These are phyloP conservation scores for Brachypalpus laphriformis DNA, from an alignment of 2,888 invertebrate genomes.

Conservation along the genomic window DNA sequence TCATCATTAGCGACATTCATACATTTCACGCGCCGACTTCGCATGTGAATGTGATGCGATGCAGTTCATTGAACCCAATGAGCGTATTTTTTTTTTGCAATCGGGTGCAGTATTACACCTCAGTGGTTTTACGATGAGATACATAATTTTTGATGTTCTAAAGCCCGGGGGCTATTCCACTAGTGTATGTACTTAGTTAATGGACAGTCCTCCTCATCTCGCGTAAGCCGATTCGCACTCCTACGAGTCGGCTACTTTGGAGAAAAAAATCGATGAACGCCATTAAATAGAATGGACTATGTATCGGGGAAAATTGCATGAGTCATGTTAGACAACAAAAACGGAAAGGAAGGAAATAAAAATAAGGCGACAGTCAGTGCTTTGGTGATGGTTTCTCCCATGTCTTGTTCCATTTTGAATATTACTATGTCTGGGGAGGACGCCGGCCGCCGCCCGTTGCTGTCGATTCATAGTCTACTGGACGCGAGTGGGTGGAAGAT, in stretches of 20 bases:
- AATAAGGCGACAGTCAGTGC: constrained; percentile 26
- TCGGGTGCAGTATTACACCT: background rate
- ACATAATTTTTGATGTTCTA: background rate
- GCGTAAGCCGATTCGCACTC: background rate
- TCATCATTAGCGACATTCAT: background rate
- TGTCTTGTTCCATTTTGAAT: constrained; percentile 5
- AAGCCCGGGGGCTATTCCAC: background rate
- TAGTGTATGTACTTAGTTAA: no score
- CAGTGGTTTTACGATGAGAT: background rate
- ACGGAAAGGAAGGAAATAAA: constrained; percentile 13
- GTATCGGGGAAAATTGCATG: constrained; percentile 16
- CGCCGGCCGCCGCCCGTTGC: background rate
- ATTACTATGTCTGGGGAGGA: constrained; percentile 17
- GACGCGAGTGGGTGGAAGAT: constrained; percentile 1
- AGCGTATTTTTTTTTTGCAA: background rate
- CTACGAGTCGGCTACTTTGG: no score
- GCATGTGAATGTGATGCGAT: background rate
- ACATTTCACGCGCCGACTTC: background rate
- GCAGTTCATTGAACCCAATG: constrained; percentile 4
- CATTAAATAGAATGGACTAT: background rate
- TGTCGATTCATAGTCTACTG: background rate
- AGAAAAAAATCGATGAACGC: constrained; percentile 10
- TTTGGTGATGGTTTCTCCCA: background rate
- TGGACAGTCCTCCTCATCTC: background rate
- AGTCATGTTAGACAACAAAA: constrained; percentile 11